Base-by-base conservation (phyloP, 2,888 invertebrate genomes). In the Monochamus alternatus region DNA sequence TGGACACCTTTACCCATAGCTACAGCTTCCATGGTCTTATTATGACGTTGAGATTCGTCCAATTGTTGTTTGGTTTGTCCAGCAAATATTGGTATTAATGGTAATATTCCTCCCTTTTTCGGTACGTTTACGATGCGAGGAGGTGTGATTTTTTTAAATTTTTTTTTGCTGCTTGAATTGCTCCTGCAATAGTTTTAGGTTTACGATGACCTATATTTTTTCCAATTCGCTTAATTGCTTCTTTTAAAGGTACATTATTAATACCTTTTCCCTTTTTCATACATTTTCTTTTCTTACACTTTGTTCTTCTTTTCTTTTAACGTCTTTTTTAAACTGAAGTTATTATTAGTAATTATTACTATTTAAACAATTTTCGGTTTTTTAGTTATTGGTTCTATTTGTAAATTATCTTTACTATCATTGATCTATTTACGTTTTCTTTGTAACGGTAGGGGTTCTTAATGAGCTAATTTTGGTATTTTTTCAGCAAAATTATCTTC, bases 31-130 rank as follows among this genome's bases (percentile, higher is more conserved):
- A 84, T 83, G 10, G 77, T 75, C 73, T 75, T 58, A 75, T 85
- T 84, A 70, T 84, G 84, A 9, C 83, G 72, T 73, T 81, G 71
- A 52, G 64, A 78, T 75, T 85, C 83, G 14, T 75, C 64, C 30
- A 85, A 75, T 70, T 79, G 72, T 43, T 78, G 52, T 72, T 81
- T 78, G 8, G 81, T 82, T 47, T 75, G 66, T 32, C 75, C 83
- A 0, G 84, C 81, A 70, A 85, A 83, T 7, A 75, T 71, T 12
- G 66, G 71, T n/a, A 75, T 71, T 10, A 75, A 7, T 38, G 38
- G 38, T 38, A 38, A 38, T 38, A 38, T 38, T 38, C 38, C 71
- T 30, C 75, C 71, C 3, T 10, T 12, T 75, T 71, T 75, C 44
- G 71, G 65, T 30, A 75, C 47, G 22, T 22, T 30, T 43, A 75